Evolutionary conservation across 2,113 vertebrate genomes (phyloP), one percentile per base, ranked within the genome.

Genomic region (Monarcha castaneiventris): DNA sequence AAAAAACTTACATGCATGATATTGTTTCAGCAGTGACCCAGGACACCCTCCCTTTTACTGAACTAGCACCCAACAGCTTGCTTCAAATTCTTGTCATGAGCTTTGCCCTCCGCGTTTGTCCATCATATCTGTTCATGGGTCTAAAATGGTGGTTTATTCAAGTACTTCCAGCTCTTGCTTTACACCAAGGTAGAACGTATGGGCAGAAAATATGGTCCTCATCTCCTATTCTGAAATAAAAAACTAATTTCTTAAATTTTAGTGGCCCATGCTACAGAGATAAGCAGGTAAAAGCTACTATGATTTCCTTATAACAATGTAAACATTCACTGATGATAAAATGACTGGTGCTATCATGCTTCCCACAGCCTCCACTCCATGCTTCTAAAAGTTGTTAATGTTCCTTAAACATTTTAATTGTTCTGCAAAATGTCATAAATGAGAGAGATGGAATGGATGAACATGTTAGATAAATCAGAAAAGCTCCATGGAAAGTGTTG

Each of bases 71-170:
- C 30, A 68, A 55, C 23, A 72, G 2, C 19, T 73, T 43, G 27
- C 39, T 87, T 83, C 8, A 56, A 43, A 26, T 46, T 30, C 33
- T 51, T 69, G 19, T 39, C 33, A 8, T 6, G 35, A 82, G 17
- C 5, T 82, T 55, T 67, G 33, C 39, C 39, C 2, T 3, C 9
- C 3, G 1, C 0, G 0, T 67, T 68, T 69, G 12, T 44, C 39
- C 51, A 25, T 16, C 7, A 0, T 19, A 37, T 17, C 25, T 58
- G 19, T 21, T 66, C 25, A 26, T 2, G 9, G 7, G 13, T 46
- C 51, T 67, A 29, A 78, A 87, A 22, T 5, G 4, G 25, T 12
- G 26, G 14, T 20, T 77, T 63, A 27, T 32, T 32, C 29, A 59
- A 82, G 87, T 22, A 59, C 6, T 78, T 2, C 0, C 44, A 79